phyloP scores from a whole-genome alignment of 2,888 invertebrate genomes.

The Aspidiotus destructor region DNA sequence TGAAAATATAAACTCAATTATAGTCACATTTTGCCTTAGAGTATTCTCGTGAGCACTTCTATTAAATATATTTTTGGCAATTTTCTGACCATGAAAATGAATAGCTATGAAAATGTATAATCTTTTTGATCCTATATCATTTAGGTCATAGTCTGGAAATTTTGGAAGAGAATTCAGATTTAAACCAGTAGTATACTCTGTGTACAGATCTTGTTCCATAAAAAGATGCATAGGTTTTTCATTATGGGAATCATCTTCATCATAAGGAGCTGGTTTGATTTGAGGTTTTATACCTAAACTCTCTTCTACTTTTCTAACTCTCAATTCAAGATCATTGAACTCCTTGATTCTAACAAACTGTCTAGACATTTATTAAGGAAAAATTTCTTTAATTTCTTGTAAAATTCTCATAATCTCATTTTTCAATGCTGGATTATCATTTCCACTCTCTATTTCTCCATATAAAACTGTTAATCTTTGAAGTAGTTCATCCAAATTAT shows the following conservation, averaged over 20 bases:
- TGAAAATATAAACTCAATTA: background rate
- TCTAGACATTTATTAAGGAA: too few species aligned
- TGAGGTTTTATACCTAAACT: background rate
- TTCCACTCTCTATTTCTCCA: slow-evolving; percentile 9
- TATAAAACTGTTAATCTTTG: slow-evolving; percentile 1
- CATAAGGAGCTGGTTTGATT: background rate
- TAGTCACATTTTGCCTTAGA: background rate
- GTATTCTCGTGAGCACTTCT: background rate
- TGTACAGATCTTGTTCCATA: background rate
- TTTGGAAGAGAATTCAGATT: background rate
- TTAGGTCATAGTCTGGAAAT: background rate
- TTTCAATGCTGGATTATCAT: background rate
- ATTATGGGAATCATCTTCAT: background rate
- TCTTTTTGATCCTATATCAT: background rate
- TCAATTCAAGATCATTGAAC: background rate
- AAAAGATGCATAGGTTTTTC: background rate
- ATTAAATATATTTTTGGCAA: background rate
- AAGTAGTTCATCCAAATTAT: background rate
- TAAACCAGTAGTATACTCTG: background rate
- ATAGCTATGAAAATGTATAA: background rate
- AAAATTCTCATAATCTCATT: slow-evolving; percentile 14
- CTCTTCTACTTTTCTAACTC: slow-evolving; percentile 1
- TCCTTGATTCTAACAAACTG: background rate
- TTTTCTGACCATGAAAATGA: background rate
- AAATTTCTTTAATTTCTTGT: slow-evolving; percentile 14